phyloP scores from a whole-genome alignment of 1,140 invertebrate species.

The Tyrophagus putrescentiae region DNA sequence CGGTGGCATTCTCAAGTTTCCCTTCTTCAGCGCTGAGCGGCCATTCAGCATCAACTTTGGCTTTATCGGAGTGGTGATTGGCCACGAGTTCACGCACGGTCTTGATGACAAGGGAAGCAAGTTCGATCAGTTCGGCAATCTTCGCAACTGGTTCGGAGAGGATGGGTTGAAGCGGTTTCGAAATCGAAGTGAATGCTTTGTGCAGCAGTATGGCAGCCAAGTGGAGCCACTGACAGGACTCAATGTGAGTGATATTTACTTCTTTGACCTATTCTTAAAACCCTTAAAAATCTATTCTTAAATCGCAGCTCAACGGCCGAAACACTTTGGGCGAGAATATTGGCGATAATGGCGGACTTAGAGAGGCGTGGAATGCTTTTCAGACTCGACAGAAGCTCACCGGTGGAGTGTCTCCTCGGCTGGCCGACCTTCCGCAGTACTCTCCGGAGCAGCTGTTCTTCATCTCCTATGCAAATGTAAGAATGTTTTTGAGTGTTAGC shows the following conservation, averaged over 20 bases:
- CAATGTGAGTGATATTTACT: background rate
- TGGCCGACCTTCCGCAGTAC: conserved; percentile 50
- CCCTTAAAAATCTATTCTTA: background rate
- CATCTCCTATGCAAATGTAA: conserved; percentile 38
- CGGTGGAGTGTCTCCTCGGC: conserved; percentile 33
- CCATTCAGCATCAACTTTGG: conserved; percentile 43
- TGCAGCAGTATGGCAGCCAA: conserved; percentile 32
- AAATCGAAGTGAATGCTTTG: conserved; percentile 27
- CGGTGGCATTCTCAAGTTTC: conserved; percentile 39
- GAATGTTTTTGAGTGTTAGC: too few relatives aligned
- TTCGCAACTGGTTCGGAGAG: conserved; percentile 35
- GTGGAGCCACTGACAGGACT: background rate
- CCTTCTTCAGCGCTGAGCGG: conserved; percentile 37
- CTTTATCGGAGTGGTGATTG: conserved; percentile 37
- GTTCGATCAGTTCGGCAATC: conserved; percentile 60
- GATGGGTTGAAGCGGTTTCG: conserved; percentile 25
- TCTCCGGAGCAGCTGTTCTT: conserved; percentile 77
- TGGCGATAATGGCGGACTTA: conserved; percentile 46
- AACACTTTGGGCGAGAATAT: conserved; percentile 40
- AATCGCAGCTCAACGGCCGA: conserved; percentile 36
- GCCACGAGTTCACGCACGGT: conserved; percentile 36
- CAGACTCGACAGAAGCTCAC: conserved; percentile 25
- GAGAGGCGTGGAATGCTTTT: conserved; percentile 39
- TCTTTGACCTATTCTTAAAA: background rate
- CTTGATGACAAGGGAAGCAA: conserved; percentile 48